Evolutionary conservation across 2,797 vertebrate genomes (phyloP).

Genomic region (Brotula barbata): DNA sequence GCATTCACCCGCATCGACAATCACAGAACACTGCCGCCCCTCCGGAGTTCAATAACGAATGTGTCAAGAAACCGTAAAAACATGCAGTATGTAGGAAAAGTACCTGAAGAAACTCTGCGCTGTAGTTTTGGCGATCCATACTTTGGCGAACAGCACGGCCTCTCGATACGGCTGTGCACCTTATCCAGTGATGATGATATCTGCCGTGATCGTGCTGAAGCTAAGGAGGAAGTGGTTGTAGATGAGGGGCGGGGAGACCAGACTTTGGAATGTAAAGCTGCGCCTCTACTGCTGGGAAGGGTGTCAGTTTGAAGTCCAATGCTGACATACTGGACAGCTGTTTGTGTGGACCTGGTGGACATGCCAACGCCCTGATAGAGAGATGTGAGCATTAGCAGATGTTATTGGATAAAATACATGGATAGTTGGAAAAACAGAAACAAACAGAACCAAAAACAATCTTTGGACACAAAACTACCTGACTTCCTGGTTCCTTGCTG

Average conservation of each 20-base stretch:
- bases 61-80: too few relatives aligned
- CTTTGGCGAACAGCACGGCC: slow-evolving; percentile 96
- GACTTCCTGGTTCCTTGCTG: slow-evolving; percentile 88
- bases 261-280: slow-evolving; percentile 84
- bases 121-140: slow-evolving; percentile 96
- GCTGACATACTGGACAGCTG: slow-evolving; percentile 83
- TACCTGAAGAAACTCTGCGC: slow-evolving; percentile 83
- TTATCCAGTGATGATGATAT: slow-evolving; percentile 97
- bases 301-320: slow-evolving; percentile 92
- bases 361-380: slow-evolving; percentile 61
- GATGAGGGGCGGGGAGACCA: slow-evolving; percentile 90
- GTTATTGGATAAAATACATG: too few relatives aligned
- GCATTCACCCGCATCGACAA: too few relatives aligned
- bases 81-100: background rate
- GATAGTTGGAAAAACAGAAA: too few relatives aligned
- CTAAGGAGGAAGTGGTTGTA: slow-evolving; percentile 74
- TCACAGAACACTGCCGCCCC: background rate
- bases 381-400: too few relatives aligned
- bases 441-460: too few relatives aligned
- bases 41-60: too few relatives aligned
- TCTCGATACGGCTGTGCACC: slow-evolving; percentile 92
- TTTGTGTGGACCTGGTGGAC: slow-evolving; percentile 88
- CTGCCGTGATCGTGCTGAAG: slow-evolving; percentile 90
- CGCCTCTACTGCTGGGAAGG: slow-evolving; percentile 59
- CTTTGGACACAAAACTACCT: slow-evolving; percentile 68